Base-by-base conservation (phyloP, 2,113 vertebrate genomes). In the Ochotona curzoniae region DNA sequence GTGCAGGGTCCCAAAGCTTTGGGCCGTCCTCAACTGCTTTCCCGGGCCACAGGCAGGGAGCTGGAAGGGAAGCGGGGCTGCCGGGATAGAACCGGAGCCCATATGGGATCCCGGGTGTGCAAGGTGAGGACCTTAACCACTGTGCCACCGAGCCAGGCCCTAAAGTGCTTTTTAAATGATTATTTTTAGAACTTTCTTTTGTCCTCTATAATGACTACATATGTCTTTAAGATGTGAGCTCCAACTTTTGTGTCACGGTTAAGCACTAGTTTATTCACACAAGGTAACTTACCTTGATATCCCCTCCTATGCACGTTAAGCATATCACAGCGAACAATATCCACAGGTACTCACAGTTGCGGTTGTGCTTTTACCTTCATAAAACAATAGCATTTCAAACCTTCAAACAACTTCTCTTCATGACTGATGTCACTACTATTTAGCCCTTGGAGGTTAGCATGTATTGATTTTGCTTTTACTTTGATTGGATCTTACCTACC, bases 401-500 rank as follows among this genome's bases (percentile, higher is more conserved):
- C 96, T 87, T 54, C 95, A 97, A 97, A 97, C 75, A 97, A 95
- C 94, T 97, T 98, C 96, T 96, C 51, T 82, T 90, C 35, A 9
- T 96, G 94, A 97, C 96, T 97, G 96, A 97, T 98, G 97, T 97
- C 85, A 61, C 96, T 97, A 94, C 96, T 97, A 94, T 94, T 98
- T 98, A 98, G 96, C 93, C 95, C 90, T 97, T 94, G 4, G 94
- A 97, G 97, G 97, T 98, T 96, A 97, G 94, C 94, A 97, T 97
- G 96, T 98, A 98, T 98, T 98, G 98, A 98, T 98, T 98, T 97
- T 96, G 61, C 81, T 98, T 98, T 98, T 97, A 98, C 97, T 98
- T 98, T 98, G 97, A 98, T 98, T 98, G 97, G 98, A 98, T 98
- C 97, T 98, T 98, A 97, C 97, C 97, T 98, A 98, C 96, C 97